phyloP scores from a whole-genome alignment of 2,888 invertebrate genomes.

The Hyalella azteca region DNA sequence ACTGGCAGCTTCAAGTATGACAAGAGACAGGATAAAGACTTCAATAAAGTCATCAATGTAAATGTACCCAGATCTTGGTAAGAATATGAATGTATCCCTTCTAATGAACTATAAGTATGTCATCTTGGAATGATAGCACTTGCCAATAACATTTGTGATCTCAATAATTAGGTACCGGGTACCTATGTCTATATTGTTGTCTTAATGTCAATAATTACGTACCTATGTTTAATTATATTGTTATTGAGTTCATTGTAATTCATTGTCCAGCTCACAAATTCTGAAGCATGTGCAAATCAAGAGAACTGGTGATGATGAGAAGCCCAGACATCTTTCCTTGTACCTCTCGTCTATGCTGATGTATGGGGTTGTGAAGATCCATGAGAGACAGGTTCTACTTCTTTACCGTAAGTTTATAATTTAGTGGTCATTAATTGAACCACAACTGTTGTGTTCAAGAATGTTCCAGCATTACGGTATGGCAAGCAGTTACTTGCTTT shows the following conservation, averaged over 20 bases:
- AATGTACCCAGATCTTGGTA: constrained; percentile 34
- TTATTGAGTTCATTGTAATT: neutral
- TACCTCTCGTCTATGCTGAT: constrained; percentile 53
- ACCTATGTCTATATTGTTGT: too few species aligned
- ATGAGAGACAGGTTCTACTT: constrained; percentile 39
- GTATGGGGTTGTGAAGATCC: constrained; percentile 42
- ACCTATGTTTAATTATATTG: too few species aligned
- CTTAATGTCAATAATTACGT: too few species aligned
- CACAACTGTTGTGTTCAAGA: too few species aligned
- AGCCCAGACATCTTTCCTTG: constrained; percentile 39
- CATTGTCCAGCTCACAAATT: neutral
- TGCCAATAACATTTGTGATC: too few species aligned
- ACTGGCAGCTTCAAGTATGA: constrained; percentile 12
- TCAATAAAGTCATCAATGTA: constrained; percentile 1
- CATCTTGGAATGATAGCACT: too few species aligned
- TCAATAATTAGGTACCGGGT: too few species aligned
- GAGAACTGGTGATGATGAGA: neutral
- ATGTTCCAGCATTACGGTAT: too few species aligned
- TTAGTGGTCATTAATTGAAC: neutral
- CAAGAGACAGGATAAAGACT: neutral
- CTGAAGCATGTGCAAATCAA: neutral
- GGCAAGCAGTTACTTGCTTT: too few species aligned
- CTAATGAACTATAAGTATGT: too few species aligned
- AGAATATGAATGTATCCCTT: constrained; percentile 8
- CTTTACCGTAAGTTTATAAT: constrained; percentile 36